Evolutionary conservation across 1,140 invertebrate genomes (phyloP).

Genomic region (Bombus waltoni): DNA sequence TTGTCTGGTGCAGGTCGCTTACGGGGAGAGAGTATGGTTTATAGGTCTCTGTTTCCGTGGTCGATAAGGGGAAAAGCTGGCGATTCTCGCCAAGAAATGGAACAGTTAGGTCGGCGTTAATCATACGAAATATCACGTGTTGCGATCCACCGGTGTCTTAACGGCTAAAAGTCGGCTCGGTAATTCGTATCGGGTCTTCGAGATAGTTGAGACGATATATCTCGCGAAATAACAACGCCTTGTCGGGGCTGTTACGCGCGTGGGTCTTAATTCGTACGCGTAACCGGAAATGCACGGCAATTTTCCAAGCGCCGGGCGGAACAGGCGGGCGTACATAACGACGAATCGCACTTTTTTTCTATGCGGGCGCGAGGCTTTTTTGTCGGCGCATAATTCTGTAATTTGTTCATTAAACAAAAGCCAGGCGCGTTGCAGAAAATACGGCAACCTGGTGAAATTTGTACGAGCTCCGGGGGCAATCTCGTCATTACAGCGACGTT

Average conservation of each 20-base stretch:
- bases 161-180: background rate
- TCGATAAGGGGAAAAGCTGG: background rate
- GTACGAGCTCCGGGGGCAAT: background rate
- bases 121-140: background rate
- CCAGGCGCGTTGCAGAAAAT: background rate
- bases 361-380: background rate
- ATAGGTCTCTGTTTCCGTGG: background rate
- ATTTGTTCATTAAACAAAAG: constrained; percentile 18
- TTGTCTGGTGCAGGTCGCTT: background rate
- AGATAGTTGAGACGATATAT: background rate
- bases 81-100: background rate
- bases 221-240: background rate
- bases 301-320: background rate
- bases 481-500: background rate
- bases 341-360: background rate
- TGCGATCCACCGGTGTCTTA: background rate
- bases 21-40: background rate
- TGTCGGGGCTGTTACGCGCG: background rate
- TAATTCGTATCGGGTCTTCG: background rate
- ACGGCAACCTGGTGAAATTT: background rate
- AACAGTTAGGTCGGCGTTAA: background rate
- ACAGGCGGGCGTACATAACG: background rate
- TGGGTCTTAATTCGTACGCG: background rate
- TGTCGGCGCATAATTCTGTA: background rate
- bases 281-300: background rate